A percentile compares a stretch with the other conserved stretches of the same genome.
Evolutionary conservation across 1,140 invertebrate genomes (phyloP).

Genomic region (Dendrolimus punctatus): DNA sequence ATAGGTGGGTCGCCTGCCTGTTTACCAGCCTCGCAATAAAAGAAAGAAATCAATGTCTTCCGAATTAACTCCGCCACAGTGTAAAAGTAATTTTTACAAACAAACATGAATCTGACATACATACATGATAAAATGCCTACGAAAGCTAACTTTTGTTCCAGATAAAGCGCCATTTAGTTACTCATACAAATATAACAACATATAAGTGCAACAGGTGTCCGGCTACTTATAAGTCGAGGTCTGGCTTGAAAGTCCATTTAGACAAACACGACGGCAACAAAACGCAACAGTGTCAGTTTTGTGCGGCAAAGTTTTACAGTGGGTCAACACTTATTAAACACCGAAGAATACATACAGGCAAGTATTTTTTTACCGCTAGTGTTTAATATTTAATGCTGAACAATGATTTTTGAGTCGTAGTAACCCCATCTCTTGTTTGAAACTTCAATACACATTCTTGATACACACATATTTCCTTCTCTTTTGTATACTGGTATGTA

Average conservation of each 20-base stretch:
- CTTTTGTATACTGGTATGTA: too few relatives aligned
- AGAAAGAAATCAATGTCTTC: too few relatives aligned
- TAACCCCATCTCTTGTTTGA: too few relatives aligned
- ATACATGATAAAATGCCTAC: too few relatives aligned
- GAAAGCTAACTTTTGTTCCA: constrained; percentile 15
- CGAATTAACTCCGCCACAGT: too few relatives aligned
- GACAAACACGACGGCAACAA: constrained; percentile 37
- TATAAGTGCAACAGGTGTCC: constrained; percentile 45
- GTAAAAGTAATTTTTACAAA: too few relatives aligned
- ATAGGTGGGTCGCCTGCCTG: too few relatives aligned
- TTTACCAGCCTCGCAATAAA: too few relatives aligned
- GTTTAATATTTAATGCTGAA: neutral
- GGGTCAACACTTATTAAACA: constrained; percentile 41
- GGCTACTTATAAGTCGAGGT: constrained; percentile 24
- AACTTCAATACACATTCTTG: too few relatives aligned
- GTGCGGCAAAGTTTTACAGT: constrained; percentile 34
- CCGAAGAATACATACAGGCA: constrained; percentile 49
- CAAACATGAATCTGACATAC: too few relatives aligned
- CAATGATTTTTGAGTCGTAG: too few relatives aligned
- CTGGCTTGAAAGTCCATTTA: constrained; percentile 21
- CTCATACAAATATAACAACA: constrained; percentile 23
- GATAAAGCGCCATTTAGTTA: constrained; percentile 31
- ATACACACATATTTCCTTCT: too few relatives aligned
- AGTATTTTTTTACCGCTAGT: neutral
- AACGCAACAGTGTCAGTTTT: constrained; percentile 35